Base-by-base conservation (phyloP, 1,140 invertebrate species). In the Apis laboriosa region DNA sequence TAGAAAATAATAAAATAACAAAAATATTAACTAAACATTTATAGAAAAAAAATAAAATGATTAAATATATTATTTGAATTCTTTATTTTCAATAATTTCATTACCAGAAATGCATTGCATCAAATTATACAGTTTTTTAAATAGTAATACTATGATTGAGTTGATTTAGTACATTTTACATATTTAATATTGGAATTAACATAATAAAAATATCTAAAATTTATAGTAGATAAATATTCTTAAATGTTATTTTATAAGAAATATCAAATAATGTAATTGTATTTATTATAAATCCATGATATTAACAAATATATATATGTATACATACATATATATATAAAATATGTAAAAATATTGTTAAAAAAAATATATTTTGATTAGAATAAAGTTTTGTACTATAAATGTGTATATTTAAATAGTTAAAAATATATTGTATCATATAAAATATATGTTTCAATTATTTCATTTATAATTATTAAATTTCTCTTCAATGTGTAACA, bases 361-460 rank as follows among this genome's bases (percentile, higher is more conserved):
- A 51, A 60, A 63, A 24, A 58, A 49, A 77, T 11, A 9, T 24
- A 61, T 61, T 9, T 77, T 53, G n/a, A 68, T 53, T 76, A 77
- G 9, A 77, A 77, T 21, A 53, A 67, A 58, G 17, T 66, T 81
- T 81, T 82, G 73, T 83, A 80, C 78, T 70, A 43, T 28, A 24
- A 67, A 80, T 73, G 5, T 63, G 19, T 21, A 13, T 60, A 24
- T 17, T 56, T 49, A 75, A 53, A 58, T 55, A 81, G 34, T 56
- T 72, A 28, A 63, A 73, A 56, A 80, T 13, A 3, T 24, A 66
- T 74, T 68, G 13, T 55, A 73, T 64, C 24, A 9, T 73, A 66
- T 17, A 77, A 80, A 87, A 79, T 83, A 81, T 70, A 49, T 60
- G n/a, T 77, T 86, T 43, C 34, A 72, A 61, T 83, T 84, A 61